phyloP scores from a whole-genome alignment of 2,888 invertebrate genomes.

The Ephialtes manifestator region DNA sequence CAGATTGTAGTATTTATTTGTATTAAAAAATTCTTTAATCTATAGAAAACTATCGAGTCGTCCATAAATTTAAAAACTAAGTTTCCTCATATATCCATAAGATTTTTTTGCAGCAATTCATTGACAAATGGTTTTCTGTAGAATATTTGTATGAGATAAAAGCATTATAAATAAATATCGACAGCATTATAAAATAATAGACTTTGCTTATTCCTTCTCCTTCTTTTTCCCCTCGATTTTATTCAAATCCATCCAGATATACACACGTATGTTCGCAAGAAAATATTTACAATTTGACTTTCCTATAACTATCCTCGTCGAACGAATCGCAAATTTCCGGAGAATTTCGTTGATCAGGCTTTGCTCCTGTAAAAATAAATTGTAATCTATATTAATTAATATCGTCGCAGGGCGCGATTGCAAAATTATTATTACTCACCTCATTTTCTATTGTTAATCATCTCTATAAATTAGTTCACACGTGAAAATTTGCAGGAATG shows the following conservation, averaged over 20 bases:
- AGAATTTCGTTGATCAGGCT: constrained; percentile 16
- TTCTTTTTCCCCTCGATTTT: constrained; percentile 33
- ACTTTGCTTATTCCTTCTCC: background rate
- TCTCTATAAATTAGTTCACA: constrained; percentile 25
- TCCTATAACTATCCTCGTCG: constrained; percentile 46
- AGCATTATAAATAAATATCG: background rate
- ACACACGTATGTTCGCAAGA: constrained; percentile 19
- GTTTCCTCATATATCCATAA: background rate
- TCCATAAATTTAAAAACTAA: background rate
- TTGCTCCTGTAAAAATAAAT: constrained; percentile 46
- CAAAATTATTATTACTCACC: constrained; percentile 41
- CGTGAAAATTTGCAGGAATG: background rate
- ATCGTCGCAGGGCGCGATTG: background rate
- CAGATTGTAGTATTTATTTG: constrained; percentile 54
- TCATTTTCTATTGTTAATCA: constrained; percentile 9
- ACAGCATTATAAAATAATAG: background rate
- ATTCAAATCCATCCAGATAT: constrained; percentile 46
- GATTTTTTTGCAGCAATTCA: background rate
- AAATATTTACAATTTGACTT: constrained; percentile 56
- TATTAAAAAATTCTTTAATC: constrained; percentile 24
- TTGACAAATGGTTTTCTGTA: background rate
- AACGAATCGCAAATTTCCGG: background rate
- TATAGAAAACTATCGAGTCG: background rate
- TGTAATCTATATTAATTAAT: background rate
- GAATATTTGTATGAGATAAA: background rate